Conservation (phyloP, 2,113 vertebrate genomes). For the Syngnathoides biaculeatus region DNA sequence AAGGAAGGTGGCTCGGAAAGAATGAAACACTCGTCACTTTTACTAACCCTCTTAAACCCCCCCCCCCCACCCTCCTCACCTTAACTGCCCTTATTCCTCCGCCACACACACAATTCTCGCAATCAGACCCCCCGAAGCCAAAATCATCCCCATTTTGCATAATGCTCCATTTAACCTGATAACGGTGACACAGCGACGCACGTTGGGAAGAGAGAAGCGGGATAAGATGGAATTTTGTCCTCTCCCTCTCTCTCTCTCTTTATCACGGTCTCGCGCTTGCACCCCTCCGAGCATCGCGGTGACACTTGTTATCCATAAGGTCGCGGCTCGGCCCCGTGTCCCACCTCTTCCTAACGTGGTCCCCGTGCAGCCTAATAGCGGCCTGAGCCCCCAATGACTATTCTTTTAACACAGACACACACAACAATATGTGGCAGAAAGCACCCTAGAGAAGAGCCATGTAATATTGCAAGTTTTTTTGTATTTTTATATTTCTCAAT, state of each 20-base stretch:
- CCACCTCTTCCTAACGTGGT: slow-evolving; percentile 55
- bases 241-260: slow-evolving; percentile 15
- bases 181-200: slow-evolving; percentile 45
- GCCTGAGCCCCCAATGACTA: background rate
- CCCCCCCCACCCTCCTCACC: slow-evolving; percentile 40
- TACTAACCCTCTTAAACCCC: slow-evolving; percentile 69
- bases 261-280: slow-evolving; percentile 15
- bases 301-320: slow-evolving; percentile 67
- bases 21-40: slow-evolving; percentile 75
- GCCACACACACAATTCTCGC: slow-evolving; percentile 54
- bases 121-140: slow-evolving; percentile 61
- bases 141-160: slow-evolving; percentile 71
- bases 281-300: slow-evolving; percentile 32
- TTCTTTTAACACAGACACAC: background rate
- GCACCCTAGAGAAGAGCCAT: too few species aligned
- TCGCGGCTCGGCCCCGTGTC: slow-evolving; percentile 51
- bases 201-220: slow-evolving; percentile 27
- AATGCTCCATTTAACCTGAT: slow-evolving; percentile 67
- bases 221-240: slow-evolving; percentile 43
- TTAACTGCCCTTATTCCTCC: slow-evolving; percentile 20
- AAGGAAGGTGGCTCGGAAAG: slow-evolving; percentile 62
- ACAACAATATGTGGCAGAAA: background rate
- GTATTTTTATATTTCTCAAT: background rate
- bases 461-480: too few species aligned
- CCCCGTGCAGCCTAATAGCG: slow-evolving; percentile 31